A percentile compares a stretch with the other conserved stretches of the same genome.
Evolutionary conservation across 2,113 vertebrate genomes (phyloP).

Genomic region (Prietella phreatophila): DNA sequence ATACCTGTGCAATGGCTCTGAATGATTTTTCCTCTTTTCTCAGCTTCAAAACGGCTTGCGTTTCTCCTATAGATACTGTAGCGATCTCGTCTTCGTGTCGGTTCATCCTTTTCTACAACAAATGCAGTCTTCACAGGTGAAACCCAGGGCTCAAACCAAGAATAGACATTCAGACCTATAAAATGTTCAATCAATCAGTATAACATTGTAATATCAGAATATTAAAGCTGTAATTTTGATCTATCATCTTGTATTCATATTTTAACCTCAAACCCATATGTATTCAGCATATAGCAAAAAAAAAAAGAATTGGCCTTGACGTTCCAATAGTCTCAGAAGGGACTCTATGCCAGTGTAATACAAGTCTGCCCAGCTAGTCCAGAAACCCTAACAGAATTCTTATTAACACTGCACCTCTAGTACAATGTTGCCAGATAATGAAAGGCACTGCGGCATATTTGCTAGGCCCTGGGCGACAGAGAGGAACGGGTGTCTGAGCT

Average conservation of each 20-base stretch:
- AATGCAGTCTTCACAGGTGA: too few species aligned
- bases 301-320: too few species aligned
- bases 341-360: not conserved
- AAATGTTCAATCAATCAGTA: too few species aligned
- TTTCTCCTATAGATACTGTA: not conserved
- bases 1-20: not conserved
- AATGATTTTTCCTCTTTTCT: not conserved
- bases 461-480: not conserved
- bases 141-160: too few species aligned
- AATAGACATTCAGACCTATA: too few species aligned
- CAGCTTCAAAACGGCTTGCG: not conserved
- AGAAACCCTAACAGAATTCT: slow-evolving; percentile 1
- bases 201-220: too few species aligned
- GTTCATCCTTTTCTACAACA: not conserved
- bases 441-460: slow-evolving; percentile 21
- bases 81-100: not conserved
- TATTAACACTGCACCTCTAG: slow-evolving; percentile 24
- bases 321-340: not conserved
- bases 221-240: too few species aligned
- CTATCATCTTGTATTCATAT: too few species aligned
- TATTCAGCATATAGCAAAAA: too few species aligned
- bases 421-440: slow-evolving; percentile 31
- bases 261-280: too few species aligned
- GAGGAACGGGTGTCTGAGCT: slow-evolving; percentile 9
- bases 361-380: slow-evolving; percentile 1